Conservation (phyloP, 2,797 vertebrate species). For the Siniperca scherzeri region DNA sequence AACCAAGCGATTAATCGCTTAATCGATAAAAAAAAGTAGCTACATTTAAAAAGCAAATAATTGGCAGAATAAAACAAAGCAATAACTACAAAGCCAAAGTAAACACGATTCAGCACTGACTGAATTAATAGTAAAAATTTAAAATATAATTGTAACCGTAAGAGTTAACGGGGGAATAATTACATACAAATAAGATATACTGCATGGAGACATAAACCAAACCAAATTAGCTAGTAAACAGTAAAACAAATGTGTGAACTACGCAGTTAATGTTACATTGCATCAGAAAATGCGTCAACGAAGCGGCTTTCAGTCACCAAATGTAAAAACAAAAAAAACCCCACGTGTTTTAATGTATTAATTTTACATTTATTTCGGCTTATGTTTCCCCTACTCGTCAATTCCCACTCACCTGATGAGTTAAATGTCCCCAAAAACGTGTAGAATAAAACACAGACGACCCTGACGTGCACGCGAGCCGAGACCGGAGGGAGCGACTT, state of each 20-base stretch:
- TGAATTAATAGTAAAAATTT: fast-evolving
- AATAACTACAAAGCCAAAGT: too few species aligned
- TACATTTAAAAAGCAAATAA: too few species aligned
- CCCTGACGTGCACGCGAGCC: fast-evolving
- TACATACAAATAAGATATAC: too few species aligned
- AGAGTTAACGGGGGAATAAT: not conserved
- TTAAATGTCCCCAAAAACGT: not conserved
- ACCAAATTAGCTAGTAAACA: not conserved
- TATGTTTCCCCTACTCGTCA: fast-evolving
- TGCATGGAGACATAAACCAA: fast-evolving
- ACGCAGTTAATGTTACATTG: conserved; percentile 41
- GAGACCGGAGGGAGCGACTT: not conserved
- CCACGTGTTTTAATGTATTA: fast-evolving
- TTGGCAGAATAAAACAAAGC: not conserved
- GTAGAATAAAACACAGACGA: fast-evolving
- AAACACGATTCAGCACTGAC: not conserved
- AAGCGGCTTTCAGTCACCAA: too few species aligned
- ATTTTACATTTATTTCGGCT: fast-evolving
- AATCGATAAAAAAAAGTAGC: not conserved
- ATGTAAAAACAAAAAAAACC: too few species aligned
- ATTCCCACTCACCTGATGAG: conserved; percentile 66
- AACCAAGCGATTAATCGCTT: not conserved
- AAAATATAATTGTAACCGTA: fast-evolving
- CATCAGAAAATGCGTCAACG: conserved; percentile 49
- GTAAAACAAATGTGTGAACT: not conserved